Base-by-base conservation (phyloP, 2,797 vertebrate species). In the Betta splendens region DNA sequence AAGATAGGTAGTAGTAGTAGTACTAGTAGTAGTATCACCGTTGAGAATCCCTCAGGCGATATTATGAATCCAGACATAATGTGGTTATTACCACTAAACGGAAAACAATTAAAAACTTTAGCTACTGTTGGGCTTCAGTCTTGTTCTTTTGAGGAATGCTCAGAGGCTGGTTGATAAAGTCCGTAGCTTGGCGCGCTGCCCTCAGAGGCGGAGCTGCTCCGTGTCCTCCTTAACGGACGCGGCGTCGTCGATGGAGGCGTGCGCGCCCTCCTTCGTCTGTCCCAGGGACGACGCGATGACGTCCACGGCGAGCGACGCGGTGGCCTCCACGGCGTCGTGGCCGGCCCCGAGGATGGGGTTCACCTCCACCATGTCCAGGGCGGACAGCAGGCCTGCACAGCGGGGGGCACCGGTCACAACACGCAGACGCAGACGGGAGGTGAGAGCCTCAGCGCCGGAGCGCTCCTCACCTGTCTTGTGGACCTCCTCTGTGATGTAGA, bases 401-500 rank as follows among this genome's bases (percentile, higher is more conserved):
- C 9, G 22, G 63, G 12, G 33, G 10, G 0, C 3, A 54, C 13
- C 21, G 3, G 54, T 75, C 29, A 64, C 31, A 38, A 23, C 15
- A 20, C 11, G 5, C 35, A n/a, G n/a, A n/a, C n/a, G n/a, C n/a
- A n/a, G n/a, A n/a, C n/a, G n/a, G 11, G 45, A 2, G 17, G 5
- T 38, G 18, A 48, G 8, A 11, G 6, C 8, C 5, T 20, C 20
- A n/a, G n/a, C n/a, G n/a, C n/a, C n/a, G 0, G 1, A 11, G 5
- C 8, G 8, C n/a, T 46, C 29, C 80, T 57, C 91, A 98, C 97
- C 98, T 86, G 97, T 98, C 83, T 94, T 97, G 52, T 98, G 93
- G 79, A 99, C 94, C 84, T 99, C 97, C 84, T 99, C 98, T 11
- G 95, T 87, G 77, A 99, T 91, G 83, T 97, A 99, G 86, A 99